Base-by-base conservation (phyloP, 64 coral and sea anemone species). In the Cladopsammia gracilis region DNA sequence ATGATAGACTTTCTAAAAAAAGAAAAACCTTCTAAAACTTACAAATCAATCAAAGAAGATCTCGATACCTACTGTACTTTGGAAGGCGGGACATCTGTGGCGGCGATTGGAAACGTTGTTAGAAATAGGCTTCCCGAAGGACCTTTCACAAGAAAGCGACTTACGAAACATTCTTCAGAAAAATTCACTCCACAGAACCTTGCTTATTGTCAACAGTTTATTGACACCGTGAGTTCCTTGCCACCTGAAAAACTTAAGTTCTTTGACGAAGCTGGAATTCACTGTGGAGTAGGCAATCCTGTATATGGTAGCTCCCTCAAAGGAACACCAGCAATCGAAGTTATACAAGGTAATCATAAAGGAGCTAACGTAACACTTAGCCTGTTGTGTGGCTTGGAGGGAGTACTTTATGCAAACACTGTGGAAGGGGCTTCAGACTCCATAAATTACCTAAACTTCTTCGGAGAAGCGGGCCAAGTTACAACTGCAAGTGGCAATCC, bases 381-480 rank as follows among this genome's bases (percentile, higher is more conserved):
- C 77, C n/a, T 87, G 58, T 52, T 93, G 58, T 93, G 84, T 93
- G 91, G 83, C 52, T 68, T 93, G 16, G 76, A 93, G 72, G 83
- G 91, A 53, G 91, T 87, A 47, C 83, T 93, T n/a, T 93, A 88
- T 24, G 83, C 91, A 52, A 93, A 93, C 70, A 93, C 82, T 67
- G 61, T 67, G 61, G 57, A 70, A n/a, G 82, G 91, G 71, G 71
- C 82, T 86, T 74, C 83, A 47, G 70, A 93, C 47, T 64, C 91
- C 44, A 67, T 62, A 8, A 64, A 77, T 56, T 87, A 86, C 79
- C 53, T 79, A 13, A 62, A 93, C 68, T 93, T 93, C 25, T 79
- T 85, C 34, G 73, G 47, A 58, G 91, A 93, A 43, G 91, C 91
- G 19, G 73, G 82, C 48, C 34, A 87, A 85, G 74, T 65, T 51